phyloP scores from a whole-genome alignment of 2,888 invertebrate species.

The Corythucha ciliata region DNA sequence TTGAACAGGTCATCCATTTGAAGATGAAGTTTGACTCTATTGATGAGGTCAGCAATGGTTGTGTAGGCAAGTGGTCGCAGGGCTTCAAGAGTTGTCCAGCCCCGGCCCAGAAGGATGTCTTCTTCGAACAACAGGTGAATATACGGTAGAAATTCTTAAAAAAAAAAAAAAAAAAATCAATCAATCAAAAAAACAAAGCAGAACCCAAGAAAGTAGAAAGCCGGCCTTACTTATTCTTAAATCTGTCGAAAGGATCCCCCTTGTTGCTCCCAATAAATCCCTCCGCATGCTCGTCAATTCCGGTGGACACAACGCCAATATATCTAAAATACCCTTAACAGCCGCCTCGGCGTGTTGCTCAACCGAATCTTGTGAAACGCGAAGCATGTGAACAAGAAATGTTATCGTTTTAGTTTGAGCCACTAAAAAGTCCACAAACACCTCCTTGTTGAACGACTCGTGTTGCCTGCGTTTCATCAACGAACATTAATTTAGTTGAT shows the following conservation, averaged over 20 bases:
- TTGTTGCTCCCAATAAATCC: conserved; percentile 86
- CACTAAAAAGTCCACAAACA: conserved; percentile 96
- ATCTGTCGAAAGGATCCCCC: conserved; percentile 92
- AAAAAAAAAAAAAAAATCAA: neutral
- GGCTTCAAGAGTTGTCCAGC: conserved; percentile 93
- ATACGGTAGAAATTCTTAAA: conserved; percentile 81
- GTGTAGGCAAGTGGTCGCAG: conserved; percentile 91
- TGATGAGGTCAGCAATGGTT: conserved; percentile 91
- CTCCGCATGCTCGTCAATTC: conserved; percentile 91
- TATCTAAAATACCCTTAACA: conserved; percentile 85
- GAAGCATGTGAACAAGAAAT: conserved; percentile 91
- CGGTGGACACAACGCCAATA: conserved; percentile 83
- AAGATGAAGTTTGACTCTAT: conserved; percentile 83
- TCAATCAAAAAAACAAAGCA: neutral
- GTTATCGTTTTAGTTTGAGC: conserved; percentile 96
- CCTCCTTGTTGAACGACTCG: conserved; percentile 84
- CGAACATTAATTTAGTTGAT: neutral
- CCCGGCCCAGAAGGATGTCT: conserved; percentile 81
- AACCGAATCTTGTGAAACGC: conserved; percentile 76
- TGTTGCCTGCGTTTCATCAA: conserved; percentile 48
- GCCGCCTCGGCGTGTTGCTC: conserved; percentile 69
- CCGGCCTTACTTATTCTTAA: conserved; percentile 67
- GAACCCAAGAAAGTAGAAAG: neutral
- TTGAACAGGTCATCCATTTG: conserved; percentile 73
- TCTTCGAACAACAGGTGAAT: conserved; percentile 95